Base-by-base conservation (phyloP, 2,888 invertebrate species). In the Eueremaeus valkanovi region DNA sequence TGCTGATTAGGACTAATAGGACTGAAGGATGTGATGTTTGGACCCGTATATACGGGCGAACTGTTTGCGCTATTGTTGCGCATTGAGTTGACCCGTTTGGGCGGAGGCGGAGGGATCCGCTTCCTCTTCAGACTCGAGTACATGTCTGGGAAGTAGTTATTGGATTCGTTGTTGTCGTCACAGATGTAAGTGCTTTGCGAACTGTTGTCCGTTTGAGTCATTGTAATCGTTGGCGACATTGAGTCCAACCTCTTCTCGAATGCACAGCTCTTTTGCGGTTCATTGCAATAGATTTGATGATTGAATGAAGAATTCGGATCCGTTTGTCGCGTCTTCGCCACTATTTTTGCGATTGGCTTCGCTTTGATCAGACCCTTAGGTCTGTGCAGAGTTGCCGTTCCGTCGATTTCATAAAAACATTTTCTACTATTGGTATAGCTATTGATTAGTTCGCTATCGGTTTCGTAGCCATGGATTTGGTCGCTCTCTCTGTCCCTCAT, bases 351-450 rank as follows among this genome's bases (percentile, higher is more conserved):
- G 18, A 92, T 89, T 0, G 92, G 91, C 72, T 92, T 86, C 6
- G 92, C 92, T 77, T 92, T 88, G 31, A 92, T 90, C 18, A 91
- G 85, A 0, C 91, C 91, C 78, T 92, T 86, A 5, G 93, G 93
- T 75, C 95, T 88, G 0, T 94, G 93, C 77, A 95, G 84, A 0
- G 95, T 95, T 9, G 93, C 93, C 16, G 79, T 79, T 16, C 79
- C 79, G 29, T 77, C 78, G 5, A 79, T 73, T 68, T 78, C 78
- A 63, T 78, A 77, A n/a, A 49, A 24, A 45, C 13, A 16, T 33
- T 45, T 49, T n/a, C 55, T 31, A 45, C 36, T 51, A 21, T 58
- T 66, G n/a, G 63, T 27, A 63, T 76, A 72, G 21, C 58, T 61
- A 8, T 72, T 73, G 42, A 75, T 63, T 13, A 73, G 16, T 42